phyloP scores from a whole-genome alignment of 2,113 vertebrate genomes.

The Narcine bancroftii region DNA sequence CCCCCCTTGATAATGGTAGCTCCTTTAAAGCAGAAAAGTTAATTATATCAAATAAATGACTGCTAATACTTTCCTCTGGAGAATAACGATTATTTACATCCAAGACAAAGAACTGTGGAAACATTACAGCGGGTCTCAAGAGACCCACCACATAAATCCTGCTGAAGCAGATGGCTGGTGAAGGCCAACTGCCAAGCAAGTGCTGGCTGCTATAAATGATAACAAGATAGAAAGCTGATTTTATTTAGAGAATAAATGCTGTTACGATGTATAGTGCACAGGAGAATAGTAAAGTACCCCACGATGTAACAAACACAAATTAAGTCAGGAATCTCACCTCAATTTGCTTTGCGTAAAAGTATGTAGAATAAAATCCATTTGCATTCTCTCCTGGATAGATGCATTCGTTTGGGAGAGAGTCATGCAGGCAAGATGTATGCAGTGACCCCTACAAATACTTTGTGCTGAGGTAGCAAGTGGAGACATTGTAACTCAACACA shows the following conservation, averaged over 20 bases:
- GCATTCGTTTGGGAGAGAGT: not conserved
- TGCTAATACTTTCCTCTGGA: slow-evolving; percentile 55
- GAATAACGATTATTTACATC: slow-evolving; percentile 65
- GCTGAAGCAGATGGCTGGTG: slow-evolving; percentile 52
- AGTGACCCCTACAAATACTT: too few species aligned
- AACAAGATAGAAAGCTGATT: slow-evolving; percentile 44
- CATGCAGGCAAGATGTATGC: not conserved
- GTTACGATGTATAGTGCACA: slow-evolving; percentile 43
- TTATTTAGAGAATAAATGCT: slow-evolving; percentile 38
- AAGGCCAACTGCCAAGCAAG: slow-evolving; percentile 49
- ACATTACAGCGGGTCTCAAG: slow-evolving; percentile 49
- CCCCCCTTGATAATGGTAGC: not conserved
- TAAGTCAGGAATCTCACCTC: not conserved
- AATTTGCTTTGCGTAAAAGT: not conserved
- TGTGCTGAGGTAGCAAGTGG: not conserved
- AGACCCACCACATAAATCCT: slow-evolving; percentile 49
- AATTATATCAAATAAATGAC: slow-evolving; percentile 52
- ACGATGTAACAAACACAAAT: not conserved
- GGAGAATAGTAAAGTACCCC: slow-evolving; percentile 19
- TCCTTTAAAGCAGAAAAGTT: slow-evolving; percentile 44
- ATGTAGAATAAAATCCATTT: not conserved
- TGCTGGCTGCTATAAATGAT: slow-evolving; percentile 46
- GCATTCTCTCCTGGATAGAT: not conserved
- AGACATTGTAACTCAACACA: not conserved
- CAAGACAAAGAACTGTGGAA: slow-evolving; percentile 54